Evolutionary conservation across 1,140 invertebrate species (phyloP).

Genomic region (Tyrophagus putrescentiae): DNA sequence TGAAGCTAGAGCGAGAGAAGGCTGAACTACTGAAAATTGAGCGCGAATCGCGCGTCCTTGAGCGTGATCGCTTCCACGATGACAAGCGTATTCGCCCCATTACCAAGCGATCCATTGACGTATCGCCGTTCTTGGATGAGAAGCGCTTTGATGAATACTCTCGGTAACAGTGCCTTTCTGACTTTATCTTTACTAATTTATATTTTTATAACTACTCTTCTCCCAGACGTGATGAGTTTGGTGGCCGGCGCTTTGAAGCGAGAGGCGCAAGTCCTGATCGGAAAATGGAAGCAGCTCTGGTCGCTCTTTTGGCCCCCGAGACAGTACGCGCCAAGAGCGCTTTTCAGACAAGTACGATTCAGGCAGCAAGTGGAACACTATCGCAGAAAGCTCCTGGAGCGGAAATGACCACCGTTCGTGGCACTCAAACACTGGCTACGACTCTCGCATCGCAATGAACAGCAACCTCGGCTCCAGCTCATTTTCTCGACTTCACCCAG

Average conservation of each 20-base stretch:
- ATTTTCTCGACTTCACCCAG: background rate
- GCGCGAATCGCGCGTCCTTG: background rate
- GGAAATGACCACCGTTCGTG: background rate
- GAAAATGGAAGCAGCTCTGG: background rate
- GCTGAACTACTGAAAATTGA: conserved; percentile 6
- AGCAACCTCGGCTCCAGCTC: conserved; percentile 2
- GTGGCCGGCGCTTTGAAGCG: conserved; percentile 1
- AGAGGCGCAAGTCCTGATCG: background rate
- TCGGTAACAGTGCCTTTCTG: conserved; percentile 2
- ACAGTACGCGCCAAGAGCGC: background rate
- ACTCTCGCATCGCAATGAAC: background rate
- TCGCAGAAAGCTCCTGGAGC: conserved; percentile 1
- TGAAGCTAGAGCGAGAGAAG: background rate
- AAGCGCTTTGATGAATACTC: conserved; percentile 16
- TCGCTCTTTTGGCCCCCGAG: background rate
- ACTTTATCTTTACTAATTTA: background rate
- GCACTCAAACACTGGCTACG: background rate
- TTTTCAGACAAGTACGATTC: conserved; percentile 5
- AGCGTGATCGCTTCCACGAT: background rate
- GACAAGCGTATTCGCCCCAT: conserved; percentile 3
- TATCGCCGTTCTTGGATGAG: background rate
- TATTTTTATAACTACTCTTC: background rate
- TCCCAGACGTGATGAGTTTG: background rate
- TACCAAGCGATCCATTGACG: background rate
- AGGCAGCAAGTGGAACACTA: background rate